A percentile compares a stretch with the other conserved stretches of the same genome.
Evolutionary conservation across 2,797 vertebrate species (phyloP).

Genomic region (Falco naumanni): DNA sequence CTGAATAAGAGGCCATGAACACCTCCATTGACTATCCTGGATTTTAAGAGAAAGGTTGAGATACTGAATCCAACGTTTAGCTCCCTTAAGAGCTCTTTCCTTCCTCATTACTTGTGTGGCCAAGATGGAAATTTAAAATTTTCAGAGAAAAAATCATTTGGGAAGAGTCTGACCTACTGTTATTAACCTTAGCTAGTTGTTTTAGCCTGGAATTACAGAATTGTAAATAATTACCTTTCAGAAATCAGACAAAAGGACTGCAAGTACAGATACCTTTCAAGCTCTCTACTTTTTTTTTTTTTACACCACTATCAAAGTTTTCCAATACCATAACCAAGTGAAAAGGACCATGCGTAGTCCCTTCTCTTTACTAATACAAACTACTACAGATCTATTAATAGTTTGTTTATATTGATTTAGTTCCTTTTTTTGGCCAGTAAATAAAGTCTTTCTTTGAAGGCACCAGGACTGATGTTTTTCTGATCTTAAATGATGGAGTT

Average conservation of each 20-base stretch:
- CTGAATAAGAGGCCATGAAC: not conserved
- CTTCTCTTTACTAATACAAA: not conserved
- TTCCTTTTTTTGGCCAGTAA: not conserved
- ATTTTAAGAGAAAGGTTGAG: constrained; percentile 10
- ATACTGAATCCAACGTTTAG: not conserved
- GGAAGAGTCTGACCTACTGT: not conserved
- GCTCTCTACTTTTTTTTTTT: not conserved
- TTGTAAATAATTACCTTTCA: not conserved
- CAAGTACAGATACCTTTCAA: not conserved
- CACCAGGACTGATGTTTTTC: not conserved
- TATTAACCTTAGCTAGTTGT: not conserved
- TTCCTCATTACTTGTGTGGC: not conserved
- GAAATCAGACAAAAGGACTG: not conserved
- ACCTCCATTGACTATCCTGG: not conserved
- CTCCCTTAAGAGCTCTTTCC: not conserved
- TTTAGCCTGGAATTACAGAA: not conserved
- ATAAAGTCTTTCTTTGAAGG: not conserved
- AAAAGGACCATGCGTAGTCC: not conserved
- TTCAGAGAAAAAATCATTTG: not conserved
- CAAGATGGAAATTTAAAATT: not conserved
- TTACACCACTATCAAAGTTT: not conserved
- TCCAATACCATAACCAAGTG: not conserved
- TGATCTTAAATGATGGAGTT: not conserved
- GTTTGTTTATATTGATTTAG: not conserved
- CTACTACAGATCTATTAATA: not conserved